Evolutionary conservation across 30 jellyfish, hydroid and myxozoan species (phyloP).

Genomic region (Rhopilema esculentum): DNA sequence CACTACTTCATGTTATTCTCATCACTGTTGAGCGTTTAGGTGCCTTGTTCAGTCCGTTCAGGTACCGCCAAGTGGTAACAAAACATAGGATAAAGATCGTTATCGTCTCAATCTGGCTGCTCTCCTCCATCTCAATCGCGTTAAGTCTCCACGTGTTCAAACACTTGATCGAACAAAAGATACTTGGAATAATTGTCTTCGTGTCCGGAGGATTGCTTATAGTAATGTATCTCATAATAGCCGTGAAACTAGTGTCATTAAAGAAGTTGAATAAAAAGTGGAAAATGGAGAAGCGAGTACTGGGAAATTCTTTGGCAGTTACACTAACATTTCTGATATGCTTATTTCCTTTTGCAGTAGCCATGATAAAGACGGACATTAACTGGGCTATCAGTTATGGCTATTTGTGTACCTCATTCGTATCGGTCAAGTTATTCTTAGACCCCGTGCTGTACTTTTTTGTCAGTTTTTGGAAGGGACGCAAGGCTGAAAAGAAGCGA

Average conservation of each 20-base stretch:
- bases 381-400: background rate
- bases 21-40: conserved; percentile 43
- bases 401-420: background rate
- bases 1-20: conserved; percentile 34
- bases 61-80: conserved; percentile 34
- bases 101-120: conserved; percentile 34
- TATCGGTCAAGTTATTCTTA: conserved; percentile 22
- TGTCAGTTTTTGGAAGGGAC: conserved; percentile 23
- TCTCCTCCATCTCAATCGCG: background rate
- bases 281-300: conserved; percentile 24
- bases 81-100: conserved; percentile 8
- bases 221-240: conserved; percentile 31
- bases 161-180: background rate
- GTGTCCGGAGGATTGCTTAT: conserved; percentile 40
- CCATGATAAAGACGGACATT: background rate
- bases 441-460: conserved; percentile 37
- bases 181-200: background rate
- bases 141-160: background rate
- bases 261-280: conserved; percentile 12
- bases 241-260: background rate
- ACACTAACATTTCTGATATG: conserved; percentile 41
- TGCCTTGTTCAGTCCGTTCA: conserved; percentile 33
- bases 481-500: conserved; percentile 3
- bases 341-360: conserved; percentile 40
- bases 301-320: conserved; percentile 50